Base-by-base conservation (phyloP, 2,113 vertebrate genomes). In the Ictidomys tridecemlineatus region DNA sequence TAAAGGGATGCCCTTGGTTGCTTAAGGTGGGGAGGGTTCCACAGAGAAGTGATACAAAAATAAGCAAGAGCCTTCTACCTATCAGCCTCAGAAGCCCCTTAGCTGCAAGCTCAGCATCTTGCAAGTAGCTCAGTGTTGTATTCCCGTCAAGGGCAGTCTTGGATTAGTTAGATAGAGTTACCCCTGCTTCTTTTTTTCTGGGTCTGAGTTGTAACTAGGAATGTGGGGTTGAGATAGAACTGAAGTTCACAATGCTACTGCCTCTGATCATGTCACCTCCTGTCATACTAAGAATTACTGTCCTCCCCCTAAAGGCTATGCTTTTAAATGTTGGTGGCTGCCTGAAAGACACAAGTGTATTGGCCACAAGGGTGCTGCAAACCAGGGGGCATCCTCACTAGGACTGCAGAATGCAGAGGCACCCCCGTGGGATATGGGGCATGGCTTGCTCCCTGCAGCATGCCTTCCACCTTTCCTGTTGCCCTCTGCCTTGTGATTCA, bases 21-120 rank as follows among this genome's bases (percentile, higher is more conserved):
- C 6, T 48, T 1, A 4, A 32, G 3, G 1, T 1, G 3, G 20
- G 32, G 18, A 34, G 10, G 14, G n/a, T 13, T 4, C 45, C 17
- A 1, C 22, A 2, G 37, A 65, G 24, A 76, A 63, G 37, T 8
- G 4, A 11, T 16, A 14, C 2, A 20, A 37, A 20, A n/a, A 58
- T 2, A 30, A 67, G 72, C 72, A 26, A 26, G 28, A 34, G 20
- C 1, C 1, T 28, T 8, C 2, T 12, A n/a, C 34, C 39, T 6
- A 16, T 17, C n/a, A 30, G 9, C 0, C 30, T 45, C 2, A 26
- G 26, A 48, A 79, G 2, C 8, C 45, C 10, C 18, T 76, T 34
- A 61, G 24, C 39, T 39, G 7, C 6, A 16, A 53, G 6, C 2
- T 3, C 13, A n/a, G 79, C 10, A 37, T 70, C 63, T 93, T 63